Base-by-base conservation (phyloP, 2,888 invertebrate genomes). In the Aspidapion aeneum region DNA sequence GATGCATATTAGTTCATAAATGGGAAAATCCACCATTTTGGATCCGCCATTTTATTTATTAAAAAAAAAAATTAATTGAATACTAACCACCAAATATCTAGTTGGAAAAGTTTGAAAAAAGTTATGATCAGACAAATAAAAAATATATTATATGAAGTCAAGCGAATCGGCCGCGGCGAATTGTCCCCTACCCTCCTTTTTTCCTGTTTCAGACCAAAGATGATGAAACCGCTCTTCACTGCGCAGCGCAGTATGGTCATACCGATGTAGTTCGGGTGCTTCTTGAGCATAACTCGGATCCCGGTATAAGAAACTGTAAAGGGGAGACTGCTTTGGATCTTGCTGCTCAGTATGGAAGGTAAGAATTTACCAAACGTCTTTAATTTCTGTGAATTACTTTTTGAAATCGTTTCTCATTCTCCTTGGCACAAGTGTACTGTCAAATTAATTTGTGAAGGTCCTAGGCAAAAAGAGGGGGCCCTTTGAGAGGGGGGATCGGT, bases 261-360 rank as follows among this genome's bases (percentile, higher is more conserved):
- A 90, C 90, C 60, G 88, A 88, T 61, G 93, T 95, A 57, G 90
- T 96, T 60, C 87, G 88, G 55, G 87, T 92, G 74, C 85, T 97
- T 70, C 82, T 97, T 71, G 88, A 91, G 72, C 87, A 90, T 75
- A 90, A 91, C 66, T 95, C 95, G 72, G 94, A 97, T 83, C 93
- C 96, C 55, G 89, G 90, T 70, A 89, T 95, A 75, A 87, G 90
- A 70, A 96, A 96, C 80, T 87, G 86, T 71, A 88, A 90, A 65
- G 93, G 93, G 60, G 97, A 97, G 79, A 94, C 95, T 48, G 92
- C 97, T 0, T 82, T 98, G 74, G 98, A 98, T 79, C 86, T 98
- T 65, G 97, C 98, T 7, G 93, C 96, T 60, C 94, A 96, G 81
- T 94, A 93, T 80, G 94, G 93, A 74, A 86, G 89, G 90, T 90